Evolutionary conservation across 1,140 invertebrate genomes (phyloP), one percentile per base, ranked within the genome.

Genomic region (Ostrea denselamellosa): DNA sequence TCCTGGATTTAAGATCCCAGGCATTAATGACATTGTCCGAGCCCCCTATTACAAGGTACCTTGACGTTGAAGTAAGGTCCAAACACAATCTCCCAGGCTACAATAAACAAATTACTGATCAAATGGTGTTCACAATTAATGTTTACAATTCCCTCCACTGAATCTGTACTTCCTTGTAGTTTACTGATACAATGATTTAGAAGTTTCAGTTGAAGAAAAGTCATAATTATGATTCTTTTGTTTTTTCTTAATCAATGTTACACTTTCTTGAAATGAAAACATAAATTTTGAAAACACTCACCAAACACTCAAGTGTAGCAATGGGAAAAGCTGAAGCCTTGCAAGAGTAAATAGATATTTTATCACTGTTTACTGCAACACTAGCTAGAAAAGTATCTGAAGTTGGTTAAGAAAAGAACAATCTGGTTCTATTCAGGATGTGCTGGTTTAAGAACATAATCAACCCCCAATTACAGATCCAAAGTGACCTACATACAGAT

Each of bases 1-100:
- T 92, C n/a, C 91, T 89, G 44, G 89, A 90, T 83, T 94, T 94
- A 8, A 93, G 88, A 84, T 94, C 94, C 92, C 92, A 94, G 9
- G 94, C 90, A 71, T 89, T 90, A 3, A 94, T 91, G 22, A 88
- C 71, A 19, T 90, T 89, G 88, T 93, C 92, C 9, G 86, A 88
- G 3, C 92, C 92, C 25, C 93, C 93, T 86, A 85, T 90, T 9
- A 94, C 85, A 56, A 94, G 28, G 85, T 93, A 93, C 10, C 93
- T 87, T 8, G 93, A 93, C 14, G 90, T 90, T 17, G 93, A 92
- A 87, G 92, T 93, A 83, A 93, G 92, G 87, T 93, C 92, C 53
- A 93, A 56, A 90, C 93, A 93, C 19, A 90, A 86, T 17, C 89
- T 87, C 10, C 92, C 94, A 44, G 87, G 62, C 94, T 94, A 87